Evolutionary conservation across 2,113 vertebrate genomes (phyloP).

Genomic region (Sinocyclocheilus rhinocerous): DNA sequence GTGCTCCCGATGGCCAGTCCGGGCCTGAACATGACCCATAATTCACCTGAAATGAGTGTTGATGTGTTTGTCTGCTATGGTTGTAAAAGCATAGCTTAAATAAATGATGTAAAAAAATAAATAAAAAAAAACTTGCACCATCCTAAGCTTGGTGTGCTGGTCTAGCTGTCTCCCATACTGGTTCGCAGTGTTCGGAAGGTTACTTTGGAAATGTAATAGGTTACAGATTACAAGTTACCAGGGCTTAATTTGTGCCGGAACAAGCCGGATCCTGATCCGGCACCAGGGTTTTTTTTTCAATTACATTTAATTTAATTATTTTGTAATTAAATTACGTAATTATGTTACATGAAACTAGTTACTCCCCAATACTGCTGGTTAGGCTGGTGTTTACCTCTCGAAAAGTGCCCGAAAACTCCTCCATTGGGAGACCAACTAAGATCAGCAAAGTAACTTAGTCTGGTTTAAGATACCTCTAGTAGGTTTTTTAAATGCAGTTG

Average conservation of each 20-base stretch:
- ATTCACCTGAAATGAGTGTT: background rate
- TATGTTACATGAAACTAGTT: too few relatives aligned
- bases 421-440: background rate
- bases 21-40: background rate
- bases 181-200: too few relatives aligned
- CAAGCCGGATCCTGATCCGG: too few relatives aligned
- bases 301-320: too few relatives aligned
- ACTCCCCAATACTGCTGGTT: too few relatives aligned
- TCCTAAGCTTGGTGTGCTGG: background rate
- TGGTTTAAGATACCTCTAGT: background rate
- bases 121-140: background rate
- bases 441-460: background rate
- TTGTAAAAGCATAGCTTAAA: background rate
- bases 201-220: too few relatives aligned
- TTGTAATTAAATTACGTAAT: too few relatives aligned
- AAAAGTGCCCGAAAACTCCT: background rate
- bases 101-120: background rate
- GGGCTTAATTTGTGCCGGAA: too few relatives aligned
- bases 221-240: too few relatives aligned
- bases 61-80: background rate
- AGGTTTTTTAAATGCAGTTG: background rate
- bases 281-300: too few relatives aligned
- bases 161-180: background rate
- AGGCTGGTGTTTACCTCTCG: background rate
- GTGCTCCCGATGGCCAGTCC: too few relatives aligned